phyloP scores from a whole-genome alignment of 2,888 invertebrate species.

The Drosophila lutescens region DNA sequence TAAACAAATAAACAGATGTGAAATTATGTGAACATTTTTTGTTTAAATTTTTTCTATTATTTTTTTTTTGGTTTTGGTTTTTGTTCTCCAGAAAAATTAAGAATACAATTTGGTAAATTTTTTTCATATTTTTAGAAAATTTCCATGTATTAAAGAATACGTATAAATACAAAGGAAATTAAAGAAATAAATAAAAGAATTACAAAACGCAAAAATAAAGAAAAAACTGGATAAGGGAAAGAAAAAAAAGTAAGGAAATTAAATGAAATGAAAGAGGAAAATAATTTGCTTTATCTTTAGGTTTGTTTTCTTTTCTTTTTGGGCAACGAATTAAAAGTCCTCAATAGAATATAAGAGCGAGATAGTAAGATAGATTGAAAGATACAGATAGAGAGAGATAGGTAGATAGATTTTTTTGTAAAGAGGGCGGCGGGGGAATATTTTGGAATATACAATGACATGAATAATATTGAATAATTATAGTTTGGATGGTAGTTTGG shows the following conservation, averaged over 20 bases:
- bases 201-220: conserved; percentile 51
- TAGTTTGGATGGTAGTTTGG: conserved; percentile 31
- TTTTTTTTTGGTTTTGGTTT: conserved; percentile 27
- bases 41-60: conserved; percentile 50
- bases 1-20: conserved; percentile 84
- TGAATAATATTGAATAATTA: conserved; percentile 54
- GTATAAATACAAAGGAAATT: conserved; percentile 41
- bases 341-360: conserved; percentile 36
- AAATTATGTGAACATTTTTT: conserved; percentile 83
- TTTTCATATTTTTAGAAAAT: conserved; percentile 30
- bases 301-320: conserved; percentile 6
- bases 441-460: conserved; percentile 66
- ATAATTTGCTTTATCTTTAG: conserved; percentile 30
- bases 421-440: conserved; percentile 29
- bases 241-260: conserved; percentile 21
- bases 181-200: conserved; percentile 40
- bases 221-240: conserved; percentile 17
- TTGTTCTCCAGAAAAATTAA: conserved; percentile 36
- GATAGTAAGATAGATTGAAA: conserved; percentile 29
- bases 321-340: conserved; percentile 40
- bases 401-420: conserved; percentile 42
- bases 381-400: conserved; percentile 28
- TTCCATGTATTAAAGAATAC: conserved; percentile 36
- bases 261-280: conserved; percentile 32
- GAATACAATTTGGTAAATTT: conserved; percentile 33